Conservation (phyloP, 2,797 vertebrate genomes). For the Mus spretus region DNA sequence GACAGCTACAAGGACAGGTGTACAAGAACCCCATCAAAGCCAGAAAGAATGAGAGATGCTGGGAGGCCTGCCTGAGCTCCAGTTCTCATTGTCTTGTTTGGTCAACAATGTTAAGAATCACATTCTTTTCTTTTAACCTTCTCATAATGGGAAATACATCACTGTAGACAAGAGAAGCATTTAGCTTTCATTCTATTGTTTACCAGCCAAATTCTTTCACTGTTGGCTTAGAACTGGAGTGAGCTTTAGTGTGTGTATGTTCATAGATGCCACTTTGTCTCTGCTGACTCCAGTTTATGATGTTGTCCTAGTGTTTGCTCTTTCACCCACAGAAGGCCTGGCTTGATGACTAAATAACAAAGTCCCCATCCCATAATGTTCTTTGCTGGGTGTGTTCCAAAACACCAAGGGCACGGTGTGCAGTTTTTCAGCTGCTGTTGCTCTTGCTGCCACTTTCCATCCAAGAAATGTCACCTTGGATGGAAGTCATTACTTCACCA, state of each 20-base stretch:
- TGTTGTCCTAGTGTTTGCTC: not conserved
- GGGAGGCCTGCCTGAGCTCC: not conserved
- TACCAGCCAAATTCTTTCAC: constrained; percentile 6
- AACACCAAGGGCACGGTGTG: constrained; percentile 4
- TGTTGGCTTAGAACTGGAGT: not conserved
- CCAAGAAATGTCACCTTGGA: constrained; percentile 68
- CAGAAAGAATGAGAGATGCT: not conserved
- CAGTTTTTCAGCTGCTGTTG: constrained; percentile 48
- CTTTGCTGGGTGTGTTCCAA: constrained; percentile 41
- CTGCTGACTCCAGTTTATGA: not conserved
- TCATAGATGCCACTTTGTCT: not conserved
- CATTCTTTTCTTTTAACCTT: not conserved
- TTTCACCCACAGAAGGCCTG: not conserved
- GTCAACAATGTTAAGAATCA: not conserved
- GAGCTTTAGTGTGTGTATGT: not conserved
- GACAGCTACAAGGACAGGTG: not conserved
- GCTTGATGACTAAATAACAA: constrained; percentile 25
- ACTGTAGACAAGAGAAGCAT: not conserved
- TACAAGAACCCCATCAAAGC: not conserved
- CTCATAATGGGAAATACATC: constrained; percentile 24
- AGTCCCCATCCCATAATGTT: constrained; percentile 22
- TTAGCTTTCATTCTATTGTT: constrained; percentile 10
- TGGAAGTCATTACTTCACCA: constrained; percentile 69
- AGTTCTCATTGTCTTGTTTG: not conserved
- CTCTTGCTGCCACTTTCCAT: constrained; percentile 56